These are phyloP conservation scores for Mellilla xanthometata DNA, from an alignment of 2,888 invertebrate species.

Conservation along the genomic window DNA sequence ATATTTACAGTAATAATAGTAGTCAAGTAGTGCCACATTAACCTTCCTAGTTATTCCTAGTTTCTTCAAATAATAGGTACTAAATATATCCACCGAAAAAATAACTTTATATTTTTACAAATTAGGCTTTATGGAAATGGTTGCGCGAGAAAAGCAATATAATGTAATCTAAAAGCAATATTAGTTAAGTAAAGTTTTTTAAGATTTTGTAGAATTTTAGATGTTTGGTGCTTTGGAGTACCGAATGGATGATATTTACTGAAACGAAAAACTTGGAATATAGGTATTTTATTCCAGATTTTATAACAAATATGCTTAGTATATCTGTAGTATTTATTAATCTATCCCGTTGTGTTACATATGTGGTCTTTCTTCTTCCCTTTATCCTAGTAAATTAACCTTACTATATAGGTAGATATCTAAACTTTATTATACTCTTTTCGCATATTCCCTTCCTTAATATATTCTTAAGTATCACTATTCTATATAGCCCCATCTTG, in stretches of 20 bases:
- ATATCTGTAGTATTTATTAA: conserved; percentile 7
- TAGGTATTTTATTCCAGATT: conserved; percentile 38
- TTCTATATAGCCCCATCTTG: conserved; percentile 45
- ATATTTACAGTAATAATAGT: conserved; percentile 44
- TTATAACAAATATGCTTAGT: conserved; percentile 23
- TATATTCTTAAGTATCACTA: conserved; percentile 45
- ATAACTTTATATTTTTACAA: conserved; percentile 51
- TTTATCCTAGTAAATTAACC: conserved; percentile 39
- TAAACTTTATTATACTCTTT: conserved; percentile 52
- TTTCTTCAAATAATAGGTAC: conserved; percentile 42
- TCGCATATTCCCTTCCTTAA: conserved; percentile 52
- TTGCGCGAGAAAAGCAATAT: conserved; percentile 77
- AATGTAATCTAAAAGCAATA: conserved; percentile 76
- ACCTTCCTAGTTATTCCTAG: conserved; percentile 32
- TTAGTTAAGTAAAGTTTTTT: conserved; percentile 64
- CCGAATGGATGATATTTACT: conserved; percentile 40
- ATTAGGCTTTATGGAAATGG: conserved; percentile 53
- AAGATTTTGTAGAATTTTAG: conserved; percentile 66
- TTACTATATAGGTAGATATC: conserved; percentile 42
- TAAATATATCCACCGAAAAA: conserved; percentile 34
- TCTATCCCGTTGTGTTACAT: conserved; percentile 21
- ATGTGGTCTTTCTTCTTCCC: conserved; percentile 29
- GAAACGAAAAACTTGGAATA: conserved; percentile 73
- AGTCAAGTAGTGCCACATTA: conserved; percentile 64
- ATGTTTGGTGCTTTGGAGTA: conserved; percentile 73